Percentiles rank a stretch among this genome's conserved stretches.
phyloP scores from a whole-genome alignment of 2,797 vertebrate species.

The Anolis apletophallus region DNA sequence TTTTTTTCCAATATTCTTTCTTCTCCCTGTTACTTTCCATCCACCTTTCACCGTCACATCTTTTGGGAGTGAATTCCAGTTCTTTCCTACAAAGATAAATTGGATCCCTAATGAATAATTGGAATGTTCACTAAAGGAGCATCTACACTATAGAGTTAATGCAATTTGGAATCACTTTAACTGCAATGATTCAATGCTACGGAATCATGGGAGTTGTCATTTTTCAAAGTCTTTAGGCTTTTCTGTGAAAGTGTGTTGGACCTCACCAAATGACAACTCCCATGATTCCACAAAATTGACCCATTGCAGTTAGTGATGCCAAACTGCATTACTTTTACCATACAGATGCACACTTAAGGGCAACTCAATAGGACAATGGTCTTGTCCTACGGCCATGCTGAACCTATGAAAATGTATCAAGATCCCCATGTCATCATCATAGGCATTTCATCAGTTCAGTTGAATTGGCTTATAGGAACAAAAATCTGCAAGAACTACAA shows the following conservation, averaged over 20 bases:
- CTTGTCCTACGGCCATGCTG: background rate
- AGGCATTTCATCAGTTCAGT: background rate
- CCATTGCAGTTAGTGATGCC: no score
- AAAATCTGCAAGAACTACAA: conserved; percentile 5
- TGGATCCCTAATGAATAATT: background rate
- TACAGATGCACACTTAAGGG: background rate
- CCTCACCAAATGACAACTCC: no score
- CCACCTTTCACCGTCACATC: background rate
- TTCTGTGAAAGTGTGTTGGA: no score
- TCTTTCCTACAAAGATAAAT: background rate
- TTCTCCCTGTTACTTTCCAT: no score
- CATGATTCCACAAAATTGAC: no score
- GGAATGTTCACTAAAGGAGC: background rate
- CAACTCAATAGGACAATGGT: background rate
- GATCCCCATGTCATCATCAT: background rate
- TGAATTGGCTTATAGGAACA: conserved; percentile 31
- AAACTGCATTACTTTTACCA: no score
- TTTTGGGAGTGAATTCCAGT: background rate
- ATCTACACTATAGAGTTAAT: no score
- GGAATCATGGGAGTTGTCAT: no score
- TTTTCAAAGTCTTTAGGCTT: no score
- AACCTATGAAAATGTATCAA: background rate
- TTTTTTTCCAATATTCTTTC: no score
- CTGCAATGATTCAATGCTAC: no score
- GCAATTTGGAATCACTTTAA: no score